Conservation (phyloP, 2,888 invertebrate species). For the Nomada hirtipes region DNA sequence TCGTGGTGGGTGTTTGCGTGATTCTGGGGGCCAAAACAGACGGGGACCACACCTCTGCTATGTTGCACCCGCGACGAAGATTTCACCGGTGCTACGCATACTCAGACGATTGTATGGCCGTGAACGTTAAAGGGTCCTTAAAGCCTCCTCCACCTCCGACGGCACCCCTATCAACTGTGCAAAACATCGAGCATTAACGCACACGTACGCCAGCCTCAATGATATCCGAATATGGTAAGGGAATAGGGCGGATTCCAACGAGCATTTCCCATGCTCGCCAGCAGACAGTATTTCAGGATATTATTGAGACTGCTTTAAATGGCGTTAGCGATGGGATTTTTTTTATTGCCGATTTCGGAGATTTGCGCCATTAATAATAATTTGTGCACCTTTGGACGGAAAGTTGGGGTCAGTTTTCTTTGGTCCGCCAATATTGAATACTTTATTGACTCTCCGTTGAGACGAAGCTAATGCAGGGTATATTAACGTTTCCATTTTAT, state of each 20-base stretch:
- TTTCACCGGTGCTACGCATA: constrained; percentile 50
- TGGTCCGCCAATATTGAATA: too few relatives aligned
- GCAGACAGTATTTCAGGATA: constrained; percentile 2
- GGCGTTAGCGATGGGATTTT: neutral
- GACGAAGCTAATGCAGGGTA: too few relatives aligned
- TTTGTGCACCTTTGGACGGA: too few relatives aligned
- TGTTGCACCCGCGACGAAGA: constrained; percentile 43
- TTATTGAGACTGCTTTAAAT: constrained; percentile 25
- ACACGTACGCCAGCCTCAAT: constrained; percentile 38
- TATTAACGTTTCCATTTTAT: too few relatives aligned
- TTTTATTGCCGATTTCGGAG: neutral
- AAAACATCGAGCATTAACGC: constrained; percentile 66
- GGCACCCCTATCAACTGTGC: constrained; percentile 26
- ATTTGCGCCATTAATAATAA: too few relatives aligned
- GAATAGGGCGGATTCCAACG: constrained; percentile 49
- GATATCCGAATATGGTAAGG: constrained; percentile 63
- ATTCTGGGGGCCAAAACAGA: constrained; percentile 54
- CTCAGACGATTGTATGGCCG: constrained; percentile 35
- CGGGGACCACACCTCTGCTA: constrained; percentile 34
- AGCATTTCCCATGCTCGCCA: constrained; percentile 40
- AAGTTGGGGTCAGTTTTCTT: too few relatives aligned
- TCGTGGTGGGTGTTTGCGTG: constrained; percentile 60
- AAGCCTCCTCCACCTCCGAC: constrained; percentile 14
- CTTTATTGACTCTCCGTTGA: too few relatives aligned
- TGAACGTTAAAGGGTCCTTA: constrained; percentile 34